Percentiles rank a stretch among this genome's conserved stretches.
These are phyloP conservation scores for Otolemur crassicaudatus DNA, from an alignment of 2,797 vertebrate genomes.

Conservation along the genomic window DNA sequence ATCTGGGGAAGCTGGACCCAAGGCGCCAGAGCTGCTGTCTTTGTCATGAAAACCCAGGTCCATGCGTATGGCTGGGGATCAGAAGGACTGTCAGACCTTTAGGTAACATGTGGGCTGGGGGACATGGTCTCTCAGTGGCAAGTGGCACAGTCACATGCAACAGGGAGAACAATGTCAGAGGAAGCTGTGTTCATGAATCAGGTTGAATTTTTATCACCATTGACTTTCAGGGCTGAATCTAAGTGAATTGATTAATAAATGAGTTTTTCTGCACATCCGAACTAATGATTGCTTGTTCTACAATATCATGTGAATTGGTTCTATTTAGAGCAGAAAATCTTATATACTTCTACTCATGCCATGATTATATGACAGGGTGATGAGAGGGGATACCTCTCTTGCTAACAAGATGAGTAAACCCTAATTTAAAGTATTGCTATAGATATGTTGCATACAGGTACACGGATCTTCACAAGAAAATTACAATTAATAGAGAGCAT, in stretches of 20 bases:
- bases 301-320: neutral
- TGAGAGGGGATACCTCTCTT: too few relatives aligned
- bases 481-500: neutral
- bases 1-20: too few relatives aligned
- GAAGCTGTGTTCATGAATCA: neutral
- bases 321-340: neutral
- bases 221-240: neutral
- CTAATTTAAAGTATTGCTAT: neutral
- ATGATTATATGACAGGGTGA: neutral
- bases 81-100: too few relatives aligned
- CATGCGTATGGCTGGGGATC: accelerated
- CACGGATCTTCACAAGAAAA: neutral
- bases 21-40: accelerated
- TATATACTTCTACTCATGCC: neutral
- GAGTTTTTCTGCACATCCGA: neutral
- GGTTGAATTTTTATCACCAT: too few relatives aligned
- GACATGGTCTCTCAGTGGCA: neutral
- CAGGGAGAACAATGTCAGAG: neutral
- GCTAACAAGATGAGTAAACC: neutral
- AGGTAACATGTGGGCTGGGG: neutral
- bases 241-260: neutral
- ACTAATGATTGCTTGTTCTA: too few relatives aligned
- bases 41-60: neutral
- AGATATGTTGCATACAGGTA: neutral
- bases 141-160: neutral